Evolutionary conservation across 2,113 vertebrate genomes (phyloP).

Genomic region (Channa argus): DNA sequence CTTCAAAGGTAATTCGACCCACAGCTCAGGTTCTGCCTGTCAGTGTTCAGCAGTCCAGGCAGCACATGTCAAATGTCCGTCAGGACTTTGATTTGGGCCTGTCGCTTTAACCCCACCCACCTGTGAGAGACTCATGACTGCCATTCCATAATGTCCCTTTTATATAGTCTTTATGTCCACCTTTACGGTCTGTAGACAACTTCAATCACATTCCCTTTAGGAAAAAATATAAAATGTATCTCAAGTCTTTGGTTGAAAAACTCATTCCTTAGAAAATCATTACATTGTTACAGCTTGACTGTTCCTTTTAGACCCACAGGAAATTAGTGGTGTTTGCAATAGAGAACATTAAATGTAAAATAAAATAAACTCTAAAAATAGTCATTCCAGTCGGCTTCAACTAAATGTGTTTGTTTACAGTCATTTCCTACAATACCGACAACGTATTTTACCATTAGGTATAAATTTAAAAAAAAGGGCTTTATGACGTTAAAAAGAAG

Average conservation of each 20-base stretch:
- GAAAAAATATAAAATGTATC: conserved; percentile 25
- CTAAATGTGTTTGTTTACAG: conserved; percentile 49
- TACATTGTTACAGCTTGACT: no score
- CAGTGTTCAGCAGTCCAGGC: conserved; percentile 55
- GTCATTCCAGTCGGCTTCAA: conserved; percentile 33
- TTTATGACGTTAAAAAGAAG: not conserved
- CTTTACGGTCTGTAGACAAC: conserved; percentile 31
- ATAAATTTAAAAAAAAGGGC: conserved; percentile 6
- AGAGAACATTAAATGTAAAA: conserved; percentile 10
- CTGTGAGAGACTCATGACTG: conserved; percentile 41
- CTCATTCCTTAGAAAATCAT: conserved; percentile 18
- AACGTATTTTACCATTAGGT: conserved; percentile 34
- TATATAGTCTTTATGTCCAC: conserved; percentile 22
- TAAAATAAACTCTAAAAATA: conserved; percentile 31
- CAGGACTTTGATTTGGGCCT: conserved; percentile 70
- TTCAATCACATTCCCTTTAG: conserved; percentile 25
- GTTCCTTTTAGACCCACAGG: conserved; percentile 12
- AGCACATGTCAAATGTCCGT: conserved; percentile 68
- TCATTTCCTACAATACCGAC: conserved; percentile 21
- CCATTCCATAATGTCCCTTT: conserved; percentile 16
- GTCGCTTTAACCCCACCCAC: conserved; percentile 50
- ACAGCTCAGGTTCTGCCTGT: conserved; percentile 70
- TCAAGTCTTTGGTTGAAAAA: conserved; percentile 18
- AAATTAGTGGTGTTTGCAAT: conserved; percentile 30
- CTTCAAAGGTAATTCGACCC: conserved; percentile 83